These are phyloP conservation scores for Lampris megalopsis DNA, from an alignment of 2,113 vertebrate genomes.

Conservation along the genomic window DNA sequence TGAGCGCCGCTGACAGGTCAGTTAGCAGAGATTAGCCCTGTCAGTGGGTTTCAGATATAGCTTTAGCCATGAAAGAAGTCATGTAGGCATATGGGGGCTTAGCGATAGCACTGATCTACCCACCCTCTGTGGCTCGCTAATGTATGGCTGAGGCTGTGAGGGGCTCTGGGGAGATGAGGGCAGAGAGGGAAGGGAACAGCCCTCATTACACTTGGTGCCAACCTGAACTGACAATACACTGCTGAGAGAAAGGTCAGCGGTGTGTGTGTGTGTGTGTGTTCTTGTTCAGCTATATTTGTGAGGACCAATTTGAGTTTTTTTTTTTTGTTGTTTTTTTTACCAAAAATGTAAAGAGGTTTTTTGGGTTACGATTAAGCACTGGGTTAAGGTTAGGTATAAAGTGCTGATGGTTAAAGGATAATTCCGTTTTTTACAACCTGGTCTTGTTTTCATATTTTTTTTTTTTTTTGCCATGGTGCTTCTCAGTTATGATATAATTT, in stretches of 20 bases:
- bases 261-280: not conserved
- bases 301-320: too few relatives aligned
- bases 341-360: too few relatives aligned
- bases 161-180: conserved; percentile 1
- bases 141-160: conserved; percentile 3
- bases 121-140: conserved; percentile 14
- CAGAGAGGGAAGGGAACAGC: conserved; percentile 7
- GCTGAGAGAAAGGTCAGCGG: not conserved
- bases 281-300: too few relatives aligned
- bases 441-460: too few relatives aligned
- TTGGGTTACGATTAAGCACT: too few relatives aligned
- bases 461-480: too few relatives aligned
- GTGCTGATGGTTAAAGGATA: too few relatives aligned
- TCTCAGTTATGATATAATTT: too few relatives aligned
- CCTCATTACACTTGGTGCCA: conserved; percentile 20
- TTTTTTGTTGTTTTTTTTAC: too few relatives aligned
- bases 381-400: too few relatives aligned
- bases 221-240: conserved; percentile 12
- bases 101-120: conserved; percentile 22
- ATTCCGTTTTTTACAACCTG: too few relatives aligned
- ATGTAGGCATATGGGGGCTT: conserved; percentile 31
- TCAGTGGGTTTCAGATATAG: conserved; percentile 36
- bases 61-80: conserved; percentile 35
- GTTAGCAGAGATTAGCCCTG: conserved; percentile 49
- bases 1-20: conserved; percentile 9